Evolutionary conservation across 2,113 vertebrate species (phyloP).

Genomic region (Hiodon alosoides): DNA sequence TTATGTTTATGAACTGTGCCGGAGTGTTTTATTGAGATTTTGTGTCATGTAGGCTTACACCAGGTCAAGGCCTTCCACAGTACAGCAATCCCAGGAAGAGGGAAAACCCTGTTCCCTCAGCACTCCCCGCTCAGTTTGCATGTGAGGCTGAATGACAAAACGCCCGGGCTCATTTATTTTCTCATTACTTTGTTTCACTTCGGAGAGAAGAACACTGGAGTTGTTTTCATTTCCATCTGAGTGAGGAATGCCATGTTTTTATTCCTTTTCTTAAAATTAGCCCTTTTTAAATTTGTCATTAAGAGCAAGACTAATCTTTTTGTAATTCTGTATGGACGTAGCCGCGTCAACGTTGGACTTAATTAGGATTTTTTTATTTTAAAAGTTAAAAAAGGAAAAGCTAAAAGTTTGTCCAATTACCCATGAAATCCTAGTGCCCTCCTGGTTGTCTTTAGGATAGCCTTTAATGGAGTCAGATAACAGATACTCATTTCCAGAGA

Average conservation of each 20-base stretch:
- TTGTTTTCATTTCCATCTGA: slow-evolving; percentile 21
- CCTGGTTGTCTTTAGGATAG: too few species aligned
- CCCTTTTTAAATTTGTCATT: neutral
- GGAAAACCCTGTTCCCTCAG: slow-evolving; percentile 28
- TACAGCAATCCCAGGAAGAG: slow-evolving; percentile 13
- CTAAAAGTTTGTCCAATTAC: too few species aligned
- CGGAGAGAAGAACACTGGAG: slow-evolving; percentile 21
- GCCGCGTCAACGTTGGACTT: too few species aligned
- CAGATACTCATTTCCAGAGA: too few species aligned
- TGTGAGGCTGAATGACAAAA: slow-evolving; percentile 28
- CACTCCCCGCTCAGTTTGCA: slow-evolving; percentile 23
- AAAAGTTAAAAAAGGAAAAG: too few species aligned
- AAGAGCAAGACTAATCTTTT: too few species aligned
- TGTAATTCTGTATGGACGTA: too few species aligned
- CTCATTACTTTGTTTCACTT: neutral
- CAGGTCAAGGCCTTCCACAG: slow-evolving; percentile 30
- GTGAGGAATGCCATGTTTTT: neutral
- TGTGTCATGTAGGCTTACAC: slow-evolving; percentile 26
- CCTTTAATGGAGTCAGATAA: too few species aligned
- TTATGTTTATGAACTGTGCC: slow-evolving; percentile 15
- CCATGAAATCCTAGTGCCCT: too few species aligned
- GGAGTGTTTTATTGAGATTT: slow-evolving; percentile 17
- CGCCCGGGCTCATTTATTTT: slow-evolving; percentile 18
- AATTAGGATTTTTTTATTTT: too few species aligned
- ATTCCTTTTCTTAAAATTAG: neutral